These are phyloP conservation scores for Lasioglossum calceatum DNA, from an alignment of 2,888 invertebrate species.

Conservation along the genomic window DNA sequence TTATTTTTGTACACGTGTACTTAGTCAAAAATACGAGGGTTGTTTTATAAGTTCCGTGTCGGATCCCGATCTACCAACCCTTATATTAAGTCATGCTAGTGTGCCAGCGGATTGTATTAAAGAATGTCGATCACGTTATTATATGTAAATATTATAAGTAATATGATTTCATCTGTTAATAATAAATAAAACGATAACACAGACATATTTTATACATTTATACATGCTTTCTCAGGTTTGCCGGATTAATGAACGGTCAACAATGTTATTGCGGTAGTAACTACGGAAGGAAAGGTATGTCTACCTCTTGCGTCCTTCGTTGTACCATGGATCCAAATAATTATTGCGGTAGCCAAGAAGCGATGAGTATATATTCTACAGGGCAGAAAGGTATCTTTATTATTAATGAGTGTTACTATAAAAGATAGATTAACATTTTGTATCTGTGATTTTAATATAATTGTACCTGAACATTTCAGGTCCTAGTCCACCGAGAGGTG, in stretches of 20 bases:
- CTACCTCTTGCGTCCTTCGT: slow-evolving; percentile 85
- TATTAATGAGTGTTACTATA: not conserved
- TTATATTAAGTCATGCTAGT: slow-evolving; percentile 68
- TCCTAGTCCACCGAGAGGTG: slow-evolving; percentile 89
- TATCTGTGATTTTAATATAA: slow-evolving; percentile 3
- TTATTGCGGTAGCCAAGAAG: slow-evolving; percentile 89
- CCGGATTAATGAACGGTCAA: slow-evolving; percentile 84
- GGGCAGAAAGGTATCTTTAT: slow-evolving; percentile 84
- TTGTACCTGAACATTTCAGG: slow-evolving; percentile 81
- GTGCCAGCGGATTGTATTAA: slow-evolving; percentile 74
- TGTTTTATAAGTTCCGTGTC: slow-evolving; percentile 74
- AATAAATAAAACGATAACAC: not conserved
- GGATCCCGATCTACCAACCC: slow-evolving; percentile 73
- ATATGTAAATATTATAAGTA: slow-evolving; percentile 74
- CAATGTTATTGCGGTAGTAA: slow-evolving; percentile 85
- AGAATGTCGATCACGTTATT: slow-evolving; percentile 79
- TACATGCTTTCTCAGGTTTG: slow-evolving; percentile 80
- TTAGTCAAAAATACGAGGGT: slow-evolving; percentile 71
- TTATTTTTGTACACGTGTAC: slow-evolving; percentile 37
- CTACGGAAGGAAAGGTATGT: slow-evolving; percentile 77
- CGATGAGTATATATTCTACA: slow-evolving; percentile 89
- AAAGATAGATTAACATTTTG: not conserved
- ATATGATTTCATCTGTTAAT: not conserved
- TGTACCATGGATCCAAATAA: slow-evolving; percentile 88
- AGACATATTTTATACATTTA: slow-evolving; percentile 20